A percentile compares a stretch with the other conserved stretches of the same genome.
Evolutionary conservation across 2,113 vertebrate species (phyloP).

Genomic region (Serilophus lunatus): DNA sequence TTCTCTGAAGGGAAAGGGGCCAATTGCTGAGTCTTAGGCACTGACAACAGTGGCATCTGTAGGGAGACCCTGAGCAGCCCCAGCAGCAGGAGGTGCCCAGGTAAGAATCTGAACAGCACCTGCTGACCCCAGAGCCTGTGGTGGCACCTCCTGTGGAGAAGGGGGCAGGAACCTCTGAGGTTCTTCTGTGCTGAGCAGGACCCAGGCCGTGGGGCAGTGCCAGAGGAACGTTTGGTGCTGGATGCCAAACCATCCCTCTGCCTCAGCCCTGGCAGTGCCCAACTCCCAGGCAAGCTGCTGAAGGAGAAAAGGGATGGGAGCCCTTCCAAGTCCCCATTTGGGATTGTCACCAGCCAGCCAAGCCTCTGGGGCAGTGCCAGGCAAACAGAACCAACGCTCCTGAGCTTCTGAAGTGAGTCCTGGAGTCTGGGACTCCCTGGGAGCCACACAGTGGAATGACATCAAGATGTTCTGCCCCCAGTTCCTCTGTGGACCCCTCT

Average conservation of each 20-base stretch:
- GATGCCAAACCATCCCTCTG: conserved; percentile 11
- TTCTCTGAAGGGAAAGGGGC: neutral
- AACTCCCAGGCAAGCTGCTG: neutral
- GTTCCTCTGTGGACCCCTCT: neutral
- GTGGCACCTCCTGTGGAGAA: neutral
- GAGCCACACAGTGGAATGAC: neutral
- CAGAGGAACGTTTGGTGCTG: conserved; percentile 19
- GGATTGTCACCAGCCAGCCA: conserved; percentile 16
- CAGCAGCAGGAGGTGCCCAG: neutral
- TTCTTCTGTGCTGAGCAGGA: neutral
- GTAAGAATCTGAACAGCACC: neutral
- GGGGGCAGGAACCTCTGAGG: neutral
- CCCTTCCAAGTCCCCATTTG: conserved; percentile 29
- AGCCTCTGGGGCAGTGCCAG: neutral
- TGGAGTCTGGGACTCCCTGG: neutral
- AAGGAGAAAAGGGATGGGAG: conserved; percentile 24
- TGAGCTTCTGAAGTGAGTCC: neutral
- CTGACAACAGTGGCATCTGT: neutral
- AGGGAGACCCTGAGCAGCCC: neutral
- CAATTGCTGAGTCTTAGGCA: neutral
- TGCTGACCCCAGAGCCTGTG: neutral
- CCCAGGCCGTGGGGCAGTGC: neutral
- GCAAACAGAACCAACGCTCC: neutral
- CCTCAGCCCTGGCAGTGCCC: neutral
- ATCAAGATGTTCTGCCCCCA: neutral